Evolutionary conservation across 2,113 vertebrate genomes (phyloP), one percentile per base, ranked within the genome.

Genomic region (Megaleporinus macrocephalus): DNA sequence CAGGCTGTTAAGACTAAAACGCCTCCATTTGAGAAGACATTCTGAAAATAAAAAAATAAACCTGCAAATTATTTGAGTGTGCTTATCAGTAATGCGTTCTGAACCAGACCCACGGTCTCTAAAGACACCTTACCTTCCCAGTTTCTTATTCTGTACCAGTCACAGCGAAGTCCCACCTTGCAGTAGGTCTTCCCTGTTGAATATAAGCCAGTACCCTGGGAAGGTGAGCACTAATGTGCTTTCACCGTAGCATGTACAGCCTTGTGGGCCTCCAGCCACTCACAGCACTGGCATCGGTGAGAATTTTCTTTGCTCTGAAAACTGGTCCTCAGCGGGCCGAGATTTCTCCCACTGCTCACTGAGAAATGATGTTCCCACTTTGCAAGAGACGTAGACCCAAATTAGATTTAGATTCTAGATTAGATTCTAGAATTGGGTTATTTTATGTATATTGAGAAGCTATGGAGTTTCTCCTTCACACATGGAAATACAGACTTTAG

Each of bases 261-360:
- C 2, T 61, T 13, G 41, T 61, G 16, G n/a, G 57, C 68, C 55
- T 24, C 7, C 30, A 55, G 49, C 22, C 41, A 77, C 59, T 47
- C 33, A 77, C 11, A n/a, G 15, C 11, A 47, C 20, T 20, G 0
- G 11, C 22, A 15, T 29, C n/a, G 11, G 14, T 14, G 53, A 30
- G 16, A 55, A 36, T 2, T 3, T 22, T 71, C 53, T 61, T 6
- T 65, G 44, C 15, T 72, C 29, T 15, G 70, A 61, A 72, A 59
- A 47, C n/a, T 2, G 33, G 55, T 59, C 30, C 51, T 69, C 12
- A 78, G 51, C 26, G 18, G 27, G 1, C 14, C 24, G 49, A 57
- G 33, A 70, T 71, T n/a, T 71, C 77, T 70, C n/a, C 49, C 53
- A 59, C 41, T 79, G 33, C n/a, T 68, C 30, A 53, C 16, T 33